Evolutionary conservation across 2,888 invertebrate species (phyloP), one percentile per base, ranked within the genome.

Genomic region (Synanthedon tipuliformis): DNA sequence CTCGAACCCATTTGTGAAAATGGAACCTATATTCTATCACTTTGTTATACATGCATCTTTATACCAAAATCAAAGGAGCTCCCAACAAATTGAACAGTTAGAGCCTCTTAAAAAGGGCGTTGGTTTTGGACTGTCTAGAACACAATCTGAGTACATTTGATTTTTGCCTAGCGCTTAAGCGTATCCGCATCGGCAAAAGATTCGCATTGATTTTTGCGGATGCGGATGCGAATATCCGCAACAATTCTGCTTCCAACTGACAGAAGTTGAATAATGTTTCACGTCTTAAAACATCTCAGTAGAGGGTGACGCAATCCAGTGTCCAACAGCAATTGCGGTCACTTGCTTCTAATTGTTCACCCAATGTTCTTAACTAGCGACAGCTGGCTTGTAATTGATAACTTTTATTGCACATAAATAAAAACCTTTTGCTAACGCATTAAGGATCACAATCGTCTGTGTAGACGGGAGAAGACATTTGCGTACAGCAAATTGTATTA

Each of bases 291-390:
- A 69, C 60, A 63, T 61, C 70, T 69, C 65, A 1, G 16, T 2
- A 57, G 59, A 61, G 60, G 67, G 69, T 84, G 83, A 85, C 84
- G 84, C 80, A 82, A 84, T 71, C 64, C 60, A 58, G 55, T 51
- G 59, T 57, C 51, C 48, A 53, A 49, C 57, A 54, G 63, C 74
- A 85, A 85, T 85, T 85, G 84, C 69, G 77, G 62, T 77, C 83
- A 86, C 83, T 85, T 83, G 81, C 49, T 69, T 70, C 71, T 85
- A 85, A 86, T 86, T 86, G 85, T 69, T 61, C 64, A 61, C 62
- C 64, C 70, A 68, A 69, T 69, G 70, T 68, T 69, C 65, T 70
- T 75, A 75, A 75, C 71, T 69, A 73, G 67, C 65, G 74, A 76
- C 85, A 83, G 83, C 84, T 83, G 85, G 12, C 23, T 45, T 45